Conservation (phyloP, 2,888 invertebrate genomes). For the Sericinus montela region DNA sequence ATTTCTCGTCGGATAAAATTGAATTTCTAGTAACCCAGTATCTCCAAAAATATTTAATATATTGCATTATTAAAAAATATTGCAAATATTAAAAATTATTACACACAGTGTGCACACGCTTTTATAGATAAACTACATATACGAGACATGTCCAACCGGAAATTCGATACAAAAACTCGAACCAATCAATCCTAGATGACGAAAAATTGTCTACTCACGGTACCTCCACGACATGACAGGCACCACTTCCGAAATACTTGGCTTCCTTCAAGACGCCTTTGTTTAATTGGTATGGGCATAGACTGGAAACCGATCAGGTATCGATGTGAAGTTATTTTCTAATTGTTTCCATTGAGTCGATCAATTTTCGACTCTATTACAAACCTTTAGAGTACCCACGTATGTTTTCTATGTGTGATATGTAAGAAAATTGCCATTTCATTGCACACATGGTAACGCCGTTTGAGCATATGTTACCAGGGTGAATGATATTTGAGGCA, state of each 20-base stretch:
- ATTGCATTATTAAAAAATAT: too few relatives aligned
- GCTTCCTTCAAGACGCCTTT: slow-evolving; percentile 56
- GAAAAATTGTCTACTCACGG: slow-evolving; percentile 60
- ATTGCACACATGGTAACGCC: slow-evolving; percentile 39
- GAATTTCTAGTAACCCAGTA: too few relatives aligned
- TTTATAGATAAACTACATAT: slow-evolving; percentile 48
- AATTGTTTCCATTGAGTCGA: slow-evolving; percentile 6
- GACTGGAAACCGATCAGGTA: slow-evolving; percentile 42
- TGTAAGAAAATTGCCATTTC: slow-evolving; percentile 43
- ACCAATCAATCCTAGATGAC: slow-evolving; percentile 67
- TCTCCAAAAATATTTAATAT: too few relatives aligned
- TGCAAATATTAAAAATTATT: slow-evolving; percentile 9
- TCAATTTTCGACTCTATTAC: slow-evolving; percentile 20
- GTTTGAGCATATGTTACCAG: slow-evolving; percentile 38
- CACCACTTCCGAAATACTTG: slow-evolving; percentile 44
- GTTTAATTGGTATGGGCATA: slow-evolving; percentile 58
- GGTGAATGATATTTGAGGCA: slow-evolving; percentile 29
- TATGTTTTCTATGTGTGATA: not conserved
- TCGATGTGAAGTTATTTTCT: slow-evolving; percentile 18
- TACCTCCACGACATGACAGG: slow-evolving; percentile 30
- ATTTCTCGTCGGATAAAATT: too few relatives aligned
- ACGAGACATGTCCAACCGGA: slow-evolving; percentile 58
- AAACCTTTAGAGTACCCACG: slow-evolving; percentile 4
- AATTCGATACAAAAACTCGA: slow-evolving; percentile 67
- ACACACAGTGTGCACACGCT: slow-evolving; percentile 41